These are phyloP conservation scores for Halichoeres trimaculatus DNA, from an alignment of 2,113 vertebrate genomes.

Conservation along the genomic window DNA sequence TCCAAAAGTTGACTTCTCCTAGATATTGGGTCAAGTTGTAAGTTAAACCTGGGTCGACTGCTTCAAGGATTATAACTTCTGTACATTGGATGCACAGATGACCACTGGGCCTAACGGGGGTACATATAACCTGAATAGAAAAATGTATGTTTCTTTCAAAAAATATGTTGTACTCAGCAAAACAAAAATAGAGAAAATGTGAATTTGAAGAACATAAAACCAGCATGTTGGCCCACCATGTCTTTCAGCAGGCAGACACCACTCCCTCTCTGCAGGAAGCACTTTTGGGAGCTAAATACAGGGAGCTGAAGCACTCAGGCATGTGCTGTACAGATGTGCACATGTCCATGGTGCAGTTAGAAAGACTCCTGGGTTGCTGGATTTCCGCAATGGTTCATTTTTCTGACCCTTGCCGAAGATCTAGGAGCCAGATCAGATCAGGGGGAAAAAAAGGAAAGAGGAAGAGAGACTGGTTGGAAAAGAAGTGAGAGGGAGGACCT, in stretches of 20 bases:
- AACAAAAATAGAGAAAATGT: too few relatives aligned
- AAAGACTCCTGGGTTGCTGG: slow-evolving; percentile 17
- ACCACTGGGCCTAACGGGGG: too few relatives aligned
- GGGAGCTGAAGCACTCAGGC: not conserved
- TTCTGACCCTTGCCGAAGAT: slow-evolving; percentile 31
- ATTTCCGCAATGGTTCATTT: slow-evolving; percentile 36
- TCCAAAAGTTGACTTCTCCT: too few relatives aligned
- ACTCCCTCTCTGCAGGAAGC: not conserved
- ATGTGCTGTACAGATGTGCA: slow-evolving; percentile 23
- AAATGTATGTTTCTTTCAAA: too few relatives aligned
- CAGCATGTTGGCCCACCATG: not conserved
- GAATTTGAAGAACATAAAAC: not conserved
- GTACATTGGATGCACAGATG: too few relatives aligned
- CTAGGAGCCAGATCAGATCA: slow-evolving; percentile 13
- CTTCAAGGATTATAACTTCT: too few relatives aligned
- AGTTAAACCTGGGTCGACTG: too few relatives aligned
- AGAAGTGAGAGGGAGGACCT: slow-evolving; percentile 22
- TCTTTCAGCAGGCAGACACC: not conserved
- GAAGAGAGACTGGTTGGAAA: slow-evolving; percentile 9
- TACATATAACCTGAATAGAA: too few relatives aligned
- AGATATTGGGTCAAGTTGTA: too few relatives aligned
- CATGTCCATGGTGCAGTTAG: slow-evolving; percentile 5
- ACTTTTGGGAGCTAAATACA: not conserved
- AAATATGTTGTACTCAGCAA: too few relatives aligned
- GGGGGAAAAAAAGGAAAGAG: not conserved